Base-by-base conservation (phyloP, 2,113 vertebrate species). In the Australoheros scitulus region DNA sequence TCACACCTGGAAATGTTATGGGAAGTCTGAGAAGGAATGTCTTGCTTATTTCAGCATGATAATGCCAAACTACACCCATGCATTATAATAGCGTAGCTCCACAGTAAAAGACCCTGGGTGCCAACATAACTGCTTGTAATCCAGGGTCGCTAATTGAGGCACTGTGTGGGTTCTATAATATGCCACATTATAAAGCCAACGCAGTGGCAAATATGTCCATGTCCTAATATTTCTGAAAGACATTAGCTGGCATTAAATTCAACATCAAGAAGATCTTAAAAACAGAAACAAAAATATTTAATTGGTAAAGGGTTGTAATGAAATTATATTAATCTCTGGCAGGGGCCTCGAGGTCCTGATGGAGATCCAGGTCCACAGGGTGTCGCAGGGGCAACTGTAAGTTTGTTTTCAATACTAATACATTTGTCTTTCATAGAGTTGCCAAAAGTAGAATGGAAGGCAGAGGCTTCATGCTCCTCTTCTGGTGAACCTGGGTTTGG, bases 331-430 rank as follows among this genome's bases (percentile, higher is more conserved):
- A 32, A 59, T 87, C 17, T 85, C 22, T 88, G 29, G 77, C 22
- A 99, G 98, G 98, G 98, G 61, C 83, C 91, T 88, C 96, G 98
- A 72, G 98, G 98, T 77, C 94, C 94, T 76, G 98, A 99, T 93
- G 98, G 98, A 84, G 97, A 96, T 7, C 96, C 96, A 83, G 98
- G 98, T 58, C 95, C 97, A 13, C 97, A 94, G 26, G 98, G 98
- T 38, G 95, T 99, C 76, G 94, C 94, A 65, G 98, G 98, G 64
- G 96, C 97, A 75, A 86, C 92, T 87, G 98, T 99, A 93, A 97
- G 97, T 96, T 79, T 79, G 9, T 72, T 17, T 11, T 18, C 11
- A 56, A 8, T 63, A 5, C 29, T 61, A 80, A 26, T 58, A 7
- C 26, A 59, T 61, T 81, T 26, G 26, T 32, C 43, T 10, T 72